Evolutionary conservation across 2,888 invertebrate species (phyloP).

Genomic region (Xanthorhoe designata): DNA sequence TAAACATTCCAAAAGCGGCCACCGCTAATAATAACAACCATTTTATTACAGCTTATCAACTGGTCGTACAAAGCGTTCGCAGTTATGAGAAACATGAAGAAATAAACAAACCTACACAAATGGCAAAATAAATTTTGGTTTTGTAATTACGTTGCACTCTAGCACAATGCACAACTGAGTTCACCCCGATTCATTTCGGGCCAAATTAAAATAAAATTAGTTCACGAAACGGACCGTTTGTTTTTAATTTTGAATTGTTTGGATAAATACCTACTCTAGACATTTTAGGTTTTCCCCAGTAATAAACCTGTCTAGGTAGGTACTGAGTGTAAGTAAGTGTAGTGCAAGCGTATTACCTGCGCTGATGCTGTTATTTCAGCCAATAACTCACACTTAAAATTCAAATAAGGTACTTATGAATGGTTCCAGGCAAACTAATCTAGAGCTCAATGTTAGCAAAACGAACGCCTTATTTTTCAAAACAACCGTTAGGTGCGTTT

Average conservation of each 20-base stretch:
- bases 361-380: no score
- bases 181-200: conserved; percentile 48
- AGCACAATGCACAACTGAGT: conserved; percentile 47
- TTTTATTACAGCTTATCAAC: conserved; percentile 78
- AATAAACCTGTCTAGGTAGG: no score
- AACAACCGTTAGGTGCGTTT: no score
- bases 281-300: not conserved
- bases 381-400: no score
- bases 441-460: no score
- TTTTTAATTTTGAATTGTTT: conserved; percentile 48
- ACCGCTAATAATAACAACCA: conserved; percentile 26
- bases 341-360: no score
- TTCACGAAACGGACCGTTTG: conserved; percentile 42
- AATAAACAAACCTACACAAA: conserved; percentile 54
- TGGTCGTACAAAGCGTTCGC: conserved; percentile 84
- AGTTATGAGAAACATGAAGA: conserved; percentile 80
- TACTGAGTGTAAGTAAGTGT: no score
- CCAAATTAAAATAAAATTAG: conserved; percentile 51
- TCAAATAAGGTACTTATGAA: no score
- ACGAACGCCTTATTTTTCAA: no score
- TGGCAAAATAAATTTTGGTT: conserved; percentile 44
- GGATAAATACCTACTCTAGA: conserved; percentile 11
- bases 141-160: conserved; percentile 48
- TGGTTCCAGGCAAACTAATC: no score
- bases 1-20: conserved; percentile 16